Conservation (phyloP, 2,888 invertebrate genomes). For the Caenorhabditis plicata region DNA sequence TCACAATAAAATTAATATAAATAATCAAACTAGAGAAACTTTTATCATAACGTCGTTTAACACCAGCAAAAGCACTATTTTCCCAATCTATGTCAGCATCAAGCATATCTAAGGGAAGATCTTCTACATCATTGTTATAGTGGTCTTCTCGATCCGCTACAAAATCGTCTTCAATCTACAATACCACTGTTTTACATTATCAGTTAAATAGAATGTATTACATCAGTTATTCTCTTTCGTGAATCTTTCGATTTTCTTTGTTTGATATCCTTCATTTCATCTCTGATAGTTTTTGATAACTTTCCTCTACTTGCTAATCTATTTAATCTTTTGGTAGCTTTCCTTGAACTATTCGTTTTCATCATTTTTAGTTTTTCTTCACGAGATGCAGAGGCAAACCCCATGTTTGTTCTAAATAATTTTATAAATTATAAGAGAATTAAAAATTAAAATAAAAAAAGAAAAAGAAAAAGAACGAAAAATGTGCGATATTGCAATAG, state of each 20-base stretch:
- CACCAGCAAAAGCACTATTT: slow-evolving; percentile 39
- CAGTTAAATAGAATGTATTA: slow-evolving; percentile 9
- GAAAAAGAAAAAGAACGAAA: slow-evolving; percentile 2
- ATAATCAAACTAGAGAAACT: slow-evolving; percentile 3
- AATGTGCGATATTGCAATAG: slow-evolving; percentile 7
- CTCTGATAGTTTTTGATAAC: slow-evolving; percentile 33
- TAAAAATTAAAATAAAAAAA: neutral
- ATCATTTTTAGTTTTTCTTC: slow-evolving; percentile 48
- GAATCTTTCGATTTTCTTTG: slow-evolving; percentile 29
- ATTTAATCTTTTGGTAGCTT: slow-evolving; percentile 38
- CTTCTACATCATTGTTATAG: slow-evolving; percentile 46
- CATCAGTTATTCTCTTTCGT: slow-evolving; percentile 33
- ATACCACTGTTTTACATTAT: neutral
- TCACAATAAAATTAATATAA: neutral
- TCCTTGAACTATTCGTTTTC: slow-evolving; percentile 42
- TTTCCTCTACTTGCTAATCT: slow-evolving; percentile 36
- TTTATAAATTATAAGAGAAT: neutral
- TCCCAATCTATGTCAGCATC: slow-evolving; percentile 58
- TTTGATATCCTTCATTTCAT: slow-evolving; percentile 42
- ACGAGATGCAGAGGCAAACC: slow-evolving; percentile 40
- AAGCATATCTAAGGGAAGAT: slow-evolving; percentile 57
- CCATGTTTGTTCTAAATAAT: slow-evolving; percentile 27
- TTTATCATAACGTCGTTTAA: slow-evolving; percentile 32
- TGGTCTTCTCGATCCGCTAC: slow-evolving; percentile 40
- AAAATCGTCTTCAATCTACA: slow-evolving; percentile 57